phyloP scores from a whole-genome alignment of 2,888 invertebrate species.

The Lycaena phlaeas region DNA sequence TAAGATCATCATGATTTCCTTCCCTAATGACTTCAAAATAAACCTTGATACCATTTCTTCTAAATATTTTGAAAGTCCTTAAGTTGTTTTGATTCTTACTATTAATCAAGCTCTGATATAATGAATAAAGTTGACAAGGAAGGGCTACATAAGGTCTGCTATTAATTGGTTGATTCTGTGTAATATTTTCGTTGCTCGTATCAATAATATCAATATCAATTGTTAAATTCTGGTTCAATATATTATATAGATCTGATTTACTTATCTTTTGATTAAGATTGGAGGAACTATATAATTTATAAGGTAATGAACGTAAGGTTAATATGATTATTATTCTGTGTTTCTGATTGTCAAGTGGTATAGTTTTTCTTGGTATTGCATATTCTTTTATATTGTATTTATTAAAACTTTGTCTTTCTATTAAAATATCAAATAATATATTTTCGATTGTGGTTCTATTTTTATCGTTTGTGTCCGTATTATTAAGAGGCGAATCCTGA shows the following conservation, averaged over 20 bases:
- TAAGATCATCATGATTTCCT: slow-evolving; percentile 29
- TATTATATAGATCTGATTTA: slow-evolving; percentile 28
- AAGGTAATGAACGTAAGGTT: slow-evolving; percentile 29
- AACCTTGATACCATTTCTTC: slow-evolving; percentile 31
- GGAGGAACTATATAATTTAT: slow-evolving; percentile 9
- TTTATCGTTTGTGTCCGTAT: slow-evolving; percentile 14
- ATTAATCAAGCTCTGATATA: slow-evolving; percentile 37
- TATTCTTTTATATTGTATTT: slow-evolving; percentile 40
- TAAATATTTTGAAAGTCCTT: slow-evolving; percentile 23
- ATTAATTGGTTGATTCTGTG: slow-evolving; percentile 19
- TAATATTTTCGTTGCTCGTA: slow-evolving; percentile 26
- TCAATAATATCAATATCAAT: slow-evolving; percentile 50
- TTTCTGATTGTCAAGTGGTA: slow-evolving; percentile 11
- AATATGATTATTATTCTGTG: slow-evolving; percentile 43
- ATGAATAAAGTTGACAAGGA: slow-evolving; percentile 39
- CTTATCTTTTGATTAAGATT: slow-evolving; percentile 17
- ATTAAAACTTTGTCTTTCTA: slow-evolving; percentile 33
- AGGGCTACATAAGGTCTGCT: slow-evolving; percentile 16
- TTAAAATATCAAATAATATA: slow-evolving; percentile 36
- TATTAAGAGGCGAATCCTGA: slow-evolving; percentile 8
- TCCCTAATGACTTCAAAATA: slow-evolving; percentile 38
- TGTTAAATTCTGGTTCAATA: slow-evolving; percentile 26
- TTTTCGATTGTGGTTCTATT: slow-evolving; percentile 22
- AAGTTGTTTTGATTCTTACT: slow-evolving; percentile 34
- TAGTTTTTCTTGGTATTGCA: slow-evolving; percentile 28